Evolutionary conservation across 1,140 invertebrate genomes (phyloP).

Genomic region (Eriocheir sinensis): DNA sequence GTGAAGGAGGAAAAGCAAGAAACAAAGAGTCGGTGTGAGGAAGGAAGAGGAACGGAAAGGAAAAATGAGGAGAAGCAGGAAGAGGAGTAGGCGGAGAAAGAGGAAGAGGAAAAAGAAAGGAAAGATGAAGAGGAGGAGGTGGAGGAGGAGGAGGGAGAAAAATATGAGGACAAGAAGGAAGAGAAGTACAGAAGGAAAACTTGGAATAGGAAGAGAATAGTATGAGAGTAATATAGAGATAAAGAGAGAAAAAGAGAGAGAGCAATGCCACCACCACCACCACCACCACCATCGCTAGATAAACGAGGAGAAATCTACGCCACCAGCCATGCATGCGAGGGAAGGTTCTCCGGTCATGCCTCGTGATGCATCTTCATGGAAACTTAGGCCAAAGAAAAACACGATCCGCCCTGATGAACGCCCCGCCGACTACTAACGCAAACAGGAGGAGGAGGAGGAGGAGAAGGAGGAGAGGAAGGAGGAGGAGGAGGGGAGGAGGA

Average conservation of each 20-base stretch:
- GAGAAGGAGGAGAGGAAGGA: too few relatives aligned
- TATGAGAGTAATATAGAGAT: not conserved
- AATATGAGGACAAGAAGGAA: too few relatives aligned
- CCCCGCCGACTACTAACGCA: not conserved
- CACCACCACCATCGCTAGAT: not conserved
- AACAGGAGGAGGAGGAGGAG: too few relatives aligned
- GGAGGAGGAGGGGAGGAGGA: too few relatives aligned
- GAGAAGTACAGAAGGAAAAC: too few relatives aligned
- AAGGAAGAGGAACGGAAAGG: not conserved
- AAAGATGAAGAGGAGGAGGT: not conserved
- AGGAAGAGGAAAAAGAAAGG: not conserved
- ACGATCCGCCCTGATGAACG: not conserved
- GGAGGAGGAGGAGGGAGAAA: not conserved
- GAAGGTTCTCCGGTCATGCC: not conserved
- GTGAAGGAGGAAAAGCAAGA: too few relatives aligned
- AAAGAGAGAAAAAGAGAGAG: not conserved
- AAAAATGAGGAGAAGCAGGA: not conserved
- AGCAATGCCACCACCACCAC: not conserved
- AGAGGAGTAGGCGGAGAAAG: not conserved
- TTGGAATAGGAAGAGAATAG: too few relatives aligned
- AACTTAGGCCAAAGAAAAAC: slow-evolving; percentile 16
- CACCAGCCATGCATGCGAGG: not conserved
- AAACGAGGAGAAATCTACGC: not conserved
- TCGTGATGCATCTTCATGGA: not conserved
- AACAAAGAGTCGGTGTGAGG: too few relatives aligned